Conservation (phyloP, 2,888 invertebrate species). For the Zygaena filipendulae region DNA sequence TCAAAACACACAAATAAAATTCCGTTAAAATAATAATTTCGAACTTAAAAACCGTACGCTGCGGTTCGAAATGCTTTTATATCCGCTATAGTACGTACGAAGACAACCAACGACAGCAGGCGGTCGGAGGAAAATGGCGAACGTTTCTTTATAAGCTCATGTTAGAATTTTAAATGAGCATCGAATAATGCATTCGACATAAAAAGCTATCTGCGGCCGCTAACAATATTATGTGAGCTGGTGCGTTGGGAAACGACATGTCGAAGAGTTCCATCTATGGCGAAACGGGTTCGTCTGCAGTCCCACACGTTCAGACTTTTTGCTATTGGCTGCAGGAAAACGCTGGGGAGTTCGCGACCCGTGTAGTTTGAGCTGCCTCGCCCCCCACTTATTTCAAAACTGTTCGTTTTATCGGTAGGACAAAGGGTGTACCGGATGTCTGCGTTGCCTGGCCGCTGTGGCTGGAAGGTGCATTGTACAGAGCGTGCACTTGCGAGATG, state of each 20-base stretch:
- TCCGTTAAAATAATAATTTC: too few relatives aligned
- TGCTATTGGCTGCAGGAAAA: constrained; percentile 53
- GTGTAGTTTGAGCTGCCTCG: constrained; percentile 28
- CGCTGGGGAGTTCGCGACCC: constrained; percentile 41
- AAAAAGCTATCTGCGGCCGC: constrained; percentile 64
- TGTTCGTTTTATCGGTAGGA: constrained; percentile 18
- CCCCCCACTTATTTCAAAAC: constrained; percentile 22
- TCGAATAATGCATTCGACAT: constrained; percentile 68
- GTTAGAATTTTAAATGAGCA: constrained; percentile 69
- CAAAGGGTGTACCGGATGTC: constrained; percentile 32
- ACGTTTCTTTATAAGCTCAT: constrained; percentile 62
- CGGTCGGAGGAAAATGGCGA: constrained; percentile 58
- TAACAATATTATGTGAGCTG: constrained; percentile 66
- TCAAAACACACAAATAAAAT: too few relatives aligned
- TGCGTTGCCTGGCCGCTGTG: constrained; percentile 28
- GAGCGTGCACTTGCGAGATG: constrained; percentile 44
- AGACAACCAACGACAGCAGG: constrained; percentile 54
- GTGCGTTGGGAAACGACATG: constrained; percentile 61
- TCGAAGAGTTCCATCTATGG: constrained; percentile 60
- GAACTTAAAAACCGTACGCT: constrained; percentile 3
- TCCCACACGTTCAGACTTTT: constrained; percentile 66
- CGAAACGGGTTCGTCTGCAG: constrained; percentile 62
- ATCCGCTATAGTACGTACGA: too few relatives aligned
- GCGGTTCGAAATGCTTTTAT: constrained; percentile 9
- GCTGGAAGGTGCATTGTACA: constrained; percentile 50